These are phyloP conservation scores for Atherinosoma microstoma DNA, from an alignment of 2,797 vertebrate species.

Conservation along the genomic window DNA sequence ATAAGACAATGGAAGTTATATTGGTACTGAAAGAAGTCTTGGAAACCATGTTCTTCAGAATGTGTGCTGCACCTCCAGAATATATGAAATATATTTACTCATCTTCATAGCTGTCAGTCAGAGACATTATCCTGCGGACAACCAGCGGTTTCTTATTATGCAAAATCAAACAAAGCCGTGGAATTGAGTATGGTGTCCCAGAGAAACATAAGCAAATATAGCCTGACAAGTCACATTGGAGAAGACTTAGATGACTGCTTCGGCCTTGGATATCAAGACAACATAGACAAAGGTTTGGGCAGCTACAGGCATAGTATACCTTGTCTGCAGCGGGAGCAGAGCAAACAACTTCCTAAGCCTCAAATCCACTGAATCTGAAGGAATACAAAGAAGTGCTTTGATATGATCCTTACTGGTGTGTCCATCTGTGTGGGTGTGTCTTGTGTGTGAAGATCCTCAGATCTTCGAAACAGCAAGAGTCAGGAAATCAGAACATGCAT, in stretches of 20 bases:
- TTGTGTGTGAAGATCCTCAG: constrained; percentile 19
- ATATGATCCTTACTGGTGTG: constrained; percentile 52
- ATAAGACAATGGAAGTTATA: constrained; percentile 3
- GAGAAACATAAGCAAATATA: constrained; percentile 77
- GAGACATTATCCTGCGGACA: constrained; percentile 69
- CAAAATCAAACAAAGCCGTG: constrained; percentile 81
- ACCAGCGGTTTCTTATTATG: constrained; percentile 75
- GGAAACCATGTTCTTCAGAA: constrained; percentile 22
- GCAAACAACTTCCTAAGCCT: constrained; percentile 68
- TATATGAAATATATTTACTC: constrained; percentile 54
- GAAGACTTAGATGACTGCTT: constrained; percentile 68
- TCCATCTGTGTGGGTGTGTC: constrained; percentile 58
- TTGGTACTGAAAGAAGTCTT: constrained; percentile 3
- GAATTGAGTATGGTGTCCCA: constrained; percentile 80
- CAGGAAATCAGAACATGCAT: constrained; percentile 18
- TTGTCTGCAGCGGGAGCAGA: constrained; percentile 64
- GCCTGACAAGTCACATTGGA: constrained; percentile 77
- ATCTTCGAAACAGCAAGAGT: constrained; percentile 19
- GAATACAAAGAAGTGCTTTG: constrained; percentile 50
- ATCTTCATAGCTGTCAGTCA: constrained; percentile 73
- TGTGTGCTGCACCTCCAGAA: constrained; percentile 33
- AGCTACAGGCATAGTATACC: constrained; percentile 58
- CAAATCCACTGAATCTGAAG: constrained; percentile 67
- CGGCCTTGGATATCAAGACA: constrained; percentile 61
- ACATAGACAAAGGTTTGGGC: constrained; percentile 56